Evolutionary conservation across 2,888 invertebrate species (phyloP).

Genomic region (Thecocarcelia acutangulata): DNA sequence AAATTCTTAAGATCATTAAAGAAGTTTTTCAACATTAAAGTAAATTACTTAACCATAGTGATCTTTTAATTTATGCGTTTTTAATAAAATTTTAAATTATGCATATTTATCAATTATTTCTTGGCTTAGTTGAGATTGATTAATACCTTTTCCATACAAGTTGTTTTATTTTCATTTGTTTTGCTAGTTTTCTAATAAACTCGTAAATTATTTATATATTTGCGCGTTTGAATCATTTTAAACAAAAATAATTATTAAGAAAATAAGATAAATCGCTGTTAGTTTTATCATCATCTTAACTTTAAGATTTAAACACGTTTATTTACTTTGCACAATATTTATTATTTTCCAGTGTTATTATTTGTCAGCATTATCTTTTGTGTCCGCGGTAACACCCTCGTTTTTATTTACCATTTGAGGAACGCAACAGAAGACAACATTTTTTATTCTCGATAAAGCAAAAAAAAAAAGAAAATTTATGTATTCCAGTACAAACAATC

Average conservation of each 20-base stretch:
- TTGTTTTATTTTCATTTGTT: slow-evolving; percentile 8
- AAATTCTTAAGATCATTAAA: slow-evolving; percentile 32
- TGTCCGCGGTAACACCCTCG: slow-evolving; percentile 54
- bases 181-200: slow-evolving; percentile 3
- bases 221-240: slow-evolving; percentile 4
- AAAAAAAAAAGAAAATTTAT: too few relatives aligned
- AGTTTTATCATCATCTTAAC: slow-evolving; percentile 51
- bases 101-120: slow-evolving; percentile 64
- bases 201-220: slow-evolving; percentile 62
- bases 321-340: slow-evolving; percentile 46
- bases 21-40: slow-evolving; percentile 7
- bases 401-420: slow-evolving; percentile 11
- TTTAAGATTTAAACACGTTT: slow-evolving; percentile 51
- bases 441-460: not conserved
- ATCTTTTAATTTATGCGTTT: slow-evolving; percentile 62
- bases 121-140: slow-evolving; percentile 34
- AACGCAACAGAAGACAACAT: too few relatives aligned
- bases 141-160: slow-evolving; percentile 29
- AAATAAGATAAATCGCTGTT: slow-evolving; percentile 39
- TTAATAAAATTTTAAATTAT: slow-evolving; percentile 59
- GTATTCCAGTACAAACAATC: too few relatives aligned
- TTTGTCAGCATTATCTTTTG: slow-evolving; percentile 36
- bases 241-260: not conserved
- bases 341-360: slow-evolving; percentile 50
- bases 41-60: slow-evolving; percentile 41